Evolutionary conservation across 2,113 vertebrate species (phyloP).

Genomic region (Silurus meridionalis): DNA sequence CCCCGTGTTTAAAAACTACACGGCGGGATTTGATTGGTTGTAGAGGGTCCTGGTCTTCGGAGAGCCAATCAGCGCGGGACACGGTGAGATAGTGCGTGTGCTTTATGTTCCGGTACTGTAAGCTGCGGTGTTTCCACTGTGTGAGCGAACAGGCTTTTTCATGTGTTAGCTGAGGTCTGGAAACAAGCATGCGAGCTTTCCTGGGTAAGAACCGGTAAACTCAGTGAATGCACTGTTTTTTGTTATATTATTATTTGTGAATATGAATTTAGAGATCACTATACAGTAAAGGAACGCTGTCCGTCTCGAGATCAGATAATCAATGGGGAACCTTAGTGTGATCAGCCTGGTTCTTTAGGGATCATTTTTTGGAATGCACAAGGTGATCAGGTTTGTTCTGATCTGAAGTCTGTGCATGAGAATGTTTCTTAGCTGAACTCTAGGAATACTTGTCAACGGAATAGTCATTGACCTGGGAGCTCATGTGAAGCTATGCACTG

Average conservation of each 20-base stretch:
- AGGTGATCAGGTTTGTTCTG: neutral
- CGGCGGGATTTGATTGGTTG: slow-evolving; percentile 45
- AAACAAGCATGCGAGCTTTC: slow-evolving; percentile 32
- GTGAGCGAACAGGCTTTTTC: neutral
- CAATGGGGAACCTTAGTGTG: too few species aligned
- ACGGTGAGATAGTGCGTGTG: slow-evolving; percentile 41
- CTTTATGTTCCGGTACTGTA: neutral
- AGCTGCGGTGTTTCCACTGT: neutral
- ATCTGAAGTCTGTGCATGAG: too few species aligned
- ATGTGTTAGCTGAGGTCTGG: neutral
- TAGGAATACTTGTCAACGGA: too few species aligned
- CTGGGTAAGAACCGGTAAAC: slow-evolving; percentile 19
- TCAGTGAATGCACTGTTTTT: neutral
- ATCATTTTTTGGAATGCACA: neutral
- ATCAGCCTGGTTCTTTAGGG: neutral
- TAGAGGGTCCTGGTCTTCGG: neutral
- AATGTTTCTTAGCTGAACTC: too few species aligned
- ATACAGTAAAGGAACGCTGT: neutral
- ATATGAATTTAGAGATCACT: neutral
- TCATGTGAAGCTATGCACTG: neutral
- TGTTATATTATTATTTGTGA: too few species aligned
- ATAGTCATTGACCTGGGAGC: neutral
- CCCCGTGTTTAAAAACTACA: slow-evolving; percentile 29
- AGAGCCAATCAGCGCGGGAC: slow-evolving; percentile 51
- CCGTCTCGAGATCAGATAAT: neutral